These are phyloP conservation scores for Protaetia brevitarsis DNA, from an alignment of 1,140 invertebrate genomes.

Conservation along the genomic window DNA sequence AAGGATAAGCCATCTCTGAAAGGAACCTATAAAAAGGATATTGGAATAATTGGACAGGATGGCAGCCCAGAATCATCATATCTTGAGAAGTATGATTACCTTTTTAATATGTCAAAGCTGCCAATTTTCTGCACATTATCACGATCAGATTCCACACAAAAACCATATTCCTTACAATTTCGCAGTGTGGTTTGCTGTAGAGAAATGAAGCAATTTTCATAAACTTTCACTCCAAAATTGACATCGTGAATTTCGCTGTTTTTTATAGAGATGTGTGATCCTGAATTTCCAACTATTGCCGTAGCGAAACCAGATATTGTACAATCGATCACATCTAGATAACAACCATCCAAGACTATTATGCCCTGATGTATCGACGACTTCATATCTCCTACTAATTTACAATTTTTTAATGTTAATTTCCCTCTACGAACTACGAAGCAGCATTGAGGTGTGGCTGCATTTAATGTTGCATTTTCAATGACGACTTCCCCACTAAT, in stretches of 20 bases:
- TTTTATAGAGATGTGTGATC: constrained; percentile 35
- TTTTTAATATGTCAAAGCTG: constrained; percentile 39
- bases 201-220: constrained; percentile 38
- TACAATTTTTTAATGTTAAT: constrained; percentile 45
- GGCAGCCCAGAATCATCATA: no score
- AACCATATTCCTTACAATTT: constrained; percentile 42
- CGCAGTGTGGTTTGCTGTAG: constrained; percentile 32
- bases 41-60: no score
- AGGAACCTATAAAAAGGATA: no score
- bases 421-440: constrained; percentile 48
- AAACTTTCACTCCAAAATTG: constrained; percentile 42
- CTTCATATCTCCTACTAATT: constrained; percentile 44
- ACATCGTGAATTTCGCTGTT: constrained; percentile 36
- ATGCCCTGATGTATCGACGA: constrained; percentile 50
- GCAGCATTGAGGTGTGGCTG: constrained; percentile 46
- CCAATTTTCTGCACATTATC: constrained; percentile 27
- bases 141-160: constrained; percentile 37
- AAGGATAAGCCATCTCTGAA: no score
- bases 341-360: constrained; percentile 44
- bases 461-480: constrained; percentile 50
- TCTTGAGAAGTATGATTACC: no score
- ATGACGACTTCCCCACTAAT: constrained; percentile 47
- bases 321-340: constrained; percentile 44
- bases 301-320: constrained; percentile 47
- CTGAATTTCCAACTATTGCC: constrained; percentile 44